Evolutionary conservation across 2,797 vertebrate genomes (phyloP), one percentile per base, ranked within the genome.

Genomic region (Melanotaenia pygmaea): DNA sequence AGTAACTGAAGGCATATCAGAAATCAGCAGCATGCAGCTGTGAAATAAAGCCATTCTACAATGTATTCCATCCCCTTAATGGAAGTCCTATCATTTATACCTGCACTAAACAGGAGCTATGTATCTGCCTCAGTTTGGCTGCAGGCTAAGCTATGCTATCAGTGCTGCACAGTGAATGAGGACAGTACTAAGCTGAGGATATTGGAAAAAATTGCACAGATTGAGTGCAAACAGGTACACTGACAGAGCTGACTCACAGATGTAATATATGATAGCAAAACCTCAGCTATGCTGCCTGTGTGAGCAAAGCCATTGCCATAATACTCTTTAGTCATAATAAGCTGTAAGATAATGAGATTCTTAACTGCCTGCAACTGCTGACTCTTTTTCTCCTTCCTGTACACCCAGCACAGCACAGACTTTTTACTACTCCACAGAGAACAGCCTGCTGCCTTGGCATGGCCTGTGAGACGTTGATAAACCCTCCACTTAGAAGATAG

Each of bases 291-390:
- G 85, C 76, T 58, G 77, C 57, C 75, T 66, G 59, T 7, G 79
- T 68, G 51, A 81, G 73, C 72, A 60, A 79, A 77, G 79, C 64
- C 84, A 82, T 91, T 87, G 90, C 80, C 12, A 38, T 38, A 66
- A 77, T 67, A 24, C 78, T 79, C 69, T 83, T 70, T 35, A 59
- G 70, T 61, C 72, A 60, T 80, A 79, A 81, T 78, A 73, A 81
- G 62, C 79, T 67, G 77, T 67, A 72, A 69, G 70, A 79, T 91
- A 90, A 92, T 88, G 82, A 90, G 72, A 87, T 86, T 88, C 80
- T 74, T 79, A 88, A 81, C 85, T 82, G 81, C 76, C 66, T 82
- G 66, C 74, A 76, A 62, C 75, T 70, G 72, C 83, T 81, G 69
- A 45, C 72, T 76, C 66, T 51, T 53, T 61, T 50, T 60, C 0